These are phyloP conservation scores for Sthenelais limicola DNA, from an alignment of 2,888 invertebrate genomes.

Conservation along the genomic window DNA sequence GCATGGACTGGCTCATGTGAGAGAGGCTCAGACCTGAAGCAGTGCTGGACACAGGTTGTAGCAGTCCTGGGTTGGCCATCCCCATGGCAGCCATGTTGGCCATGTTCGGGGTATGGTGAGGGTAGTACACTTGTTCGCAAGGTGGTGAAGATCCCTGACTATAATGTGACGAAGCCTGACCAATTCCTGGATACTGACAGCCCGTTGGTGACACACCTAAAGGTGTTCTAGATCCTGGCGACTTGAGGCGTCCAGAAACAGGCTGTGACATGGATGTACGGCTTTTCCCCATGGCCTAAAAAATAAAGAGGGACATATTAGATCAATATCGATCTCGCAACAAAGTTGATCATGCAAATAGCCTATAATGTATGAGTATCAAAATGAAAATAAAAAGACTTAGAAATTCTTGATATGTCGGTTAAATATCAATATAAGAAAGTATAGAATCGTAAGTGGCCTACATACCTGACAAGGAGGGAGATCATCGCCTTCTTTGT, in stretches of 20 bases:
- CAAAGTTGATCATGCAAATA: too few species aligned
- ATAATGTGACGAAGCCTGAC: constrained; percentile 11
- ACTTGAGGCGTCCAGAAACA: constrained; percentile 17
- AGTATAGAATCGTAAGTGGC: too few species aligned
- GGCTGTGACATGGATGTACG: constrained; percentile 29
- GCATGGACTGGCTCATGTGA: constrained; percentile 20
- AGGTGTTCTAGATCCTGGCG: constrained; percentile 10
- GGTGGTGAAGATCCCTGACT: constrained; percentile 30
- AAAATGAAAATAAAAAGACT: background rate
- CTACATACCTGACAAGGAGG: constrained; percentile 36
- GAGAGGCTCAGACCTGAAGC: constrained; percentile 9
- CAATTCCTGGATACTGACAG: constrained; percentile 36
- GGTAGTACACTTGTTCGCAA: constrained; percentile 43
- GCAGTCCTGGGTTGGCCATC: constrained; percentile 38
- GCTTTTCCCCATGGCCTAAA: constrained; percentile 11
- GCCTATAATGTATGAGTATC: too few species aligned
- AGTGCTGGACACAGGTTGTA: constrained; percentile 16
- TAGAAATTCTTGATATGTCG: background rate
- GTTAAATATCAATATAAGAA: background rate
- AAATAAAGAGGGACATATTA: background rate
- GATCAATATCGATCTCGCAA: too few species aligned
- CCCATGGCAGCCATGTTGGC: constrained; percentile 42
- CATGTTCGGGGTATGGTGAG: constrained; percentile 37
- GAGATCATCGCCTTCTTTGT: constrained; percentile 30
- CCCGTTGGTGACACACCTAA: constrained; percentile 16